A percentile compares a stretch with the other conserved stretches of the same genome.
Evolutionary conservation across 2,113 vertebrate genomes (phyloP).

Genomic region (Rhynchopsitta pachyrhyncha): DNA sequence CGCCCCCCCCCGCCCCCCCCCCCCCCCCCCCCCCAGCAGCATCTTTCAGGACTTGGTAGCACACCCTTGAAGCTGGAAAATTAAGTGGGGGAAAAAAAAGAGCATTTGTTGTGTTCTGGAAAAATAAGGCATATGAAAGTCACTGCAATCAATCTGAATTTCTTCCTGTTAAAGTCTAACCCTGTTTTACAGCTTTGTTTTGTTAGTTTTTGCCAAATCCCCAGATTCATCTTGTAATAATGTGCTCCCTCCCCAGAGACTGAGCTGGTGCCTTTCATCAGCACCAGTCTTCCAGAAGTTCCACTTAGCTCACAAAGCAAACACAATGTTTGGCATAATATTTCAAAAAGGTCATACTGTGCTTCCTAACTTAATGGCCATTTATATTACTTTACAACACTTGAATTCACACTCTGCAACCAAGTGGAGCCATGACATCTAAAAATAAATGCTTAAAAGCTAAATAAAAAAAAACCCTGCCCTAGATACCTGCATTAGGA

Average conservation of each 20-base stretch:
- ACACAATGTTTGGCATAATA: conserved; percentile 48
- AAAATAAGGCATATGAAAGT: background rate
- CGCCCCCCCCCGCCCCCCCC: too few relatives aligned
- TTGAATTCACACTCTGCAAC: conserved; percentile 48
- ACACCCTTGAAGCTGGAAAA: background rate
- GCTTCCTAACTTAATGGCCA: conserved; percentile 56
- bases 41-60: background rate
- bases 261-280: conserved; percentile 30
- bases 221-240: conserved; percentile 41
- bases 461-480: background rate
- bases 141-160: background rate
- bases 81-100: background rate
- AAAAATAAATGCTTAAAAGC: conserved; percentile 61
- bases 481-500: conserved; percentile 34
- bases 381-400: conserved; percentile 61
- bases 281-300: conserved; percentile 49
- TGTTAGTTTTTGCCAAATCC: conserved; percentile 49
- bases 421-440: conserved; percentile 27
- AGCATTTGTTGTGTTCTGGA: background rate
- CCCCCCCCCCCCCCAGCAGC: background rate
- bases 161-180: conserved; percentile 23
- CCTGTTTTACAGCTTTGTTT: conserved; percentile 31
- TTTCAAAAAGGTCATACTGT: conserved; percentile 54
- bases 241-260: conserved; percentile 26
- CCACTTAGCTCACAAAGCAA: conserved; percentile 56